These are phyloP conservation scores for Hermaeophaga mercurialis DNA, from an alignment of 2,888 invertebrate genomes.

Conservation along the genomic window DNA sequence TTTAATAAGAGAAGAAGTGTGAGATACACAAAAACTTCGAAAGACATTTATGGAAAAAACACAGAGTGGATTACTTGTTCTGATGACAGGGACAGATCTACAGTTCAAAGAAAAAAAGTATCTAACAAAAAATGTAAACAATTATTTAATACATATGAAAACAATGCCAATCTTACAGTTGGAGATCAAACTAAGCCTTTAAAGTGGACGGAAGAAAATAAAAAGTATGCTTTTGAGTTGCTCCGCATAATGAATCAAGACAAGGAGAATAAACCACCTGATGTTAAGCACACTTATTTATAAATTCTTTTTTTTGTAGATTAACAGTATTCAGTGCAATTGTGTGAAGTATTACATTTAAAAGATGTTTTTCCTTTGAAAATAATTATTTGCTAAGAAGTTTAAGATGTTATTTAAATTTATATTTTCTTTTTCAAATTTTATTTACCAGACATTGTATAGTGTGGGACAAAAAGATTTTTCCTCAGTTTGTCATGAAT, in stretches of 20 bases:
- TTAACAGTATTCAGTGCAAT: background rate
- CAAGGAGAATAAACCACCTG: conserved; percentile 38
- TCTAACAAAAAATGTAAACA: conserved; percentile 24
- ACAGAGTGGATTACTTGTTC: conserved; percentile 33
- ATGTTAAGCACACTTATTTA: conserved; percentile 47
- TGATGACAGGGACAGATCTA: conserved; percentile 29
- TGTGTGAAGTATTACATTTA: no score
- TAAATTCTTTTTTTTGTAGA: background rate
- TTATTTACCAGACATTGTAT: no score
- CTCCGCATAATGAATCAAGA: conserved; percentile 50
- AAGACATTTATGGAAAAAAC: conserved; percentile 20
- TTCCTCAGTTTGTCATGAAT: no score
- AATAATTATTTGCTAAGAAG: no score
- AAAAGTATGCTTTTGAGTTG: conserved; percentile 54
- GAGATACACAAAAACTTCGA: conserved; percentile 29
- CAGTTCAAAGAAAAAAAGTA: conserved; percentile 12
- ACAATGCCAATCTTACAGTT: conserved; percentile 22
- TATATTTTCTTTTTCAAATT: no score
- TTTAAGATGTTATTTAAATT: no score
- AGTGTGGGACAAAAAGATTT: no score
- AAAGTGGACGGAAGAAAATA: conserved; percentile 53
- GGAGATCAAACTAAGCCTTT: conserved; percentile 37
- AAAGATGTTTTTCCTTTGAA: no score
- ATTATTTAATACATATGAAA: conserved; percentile 29
- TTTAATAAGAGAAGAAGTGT: conserved; percentile 35